Base-by-base conservation (phyloP, 1,140 invertebrate genomes). In the Scaptodrosophila lebanonensis region DNA sequence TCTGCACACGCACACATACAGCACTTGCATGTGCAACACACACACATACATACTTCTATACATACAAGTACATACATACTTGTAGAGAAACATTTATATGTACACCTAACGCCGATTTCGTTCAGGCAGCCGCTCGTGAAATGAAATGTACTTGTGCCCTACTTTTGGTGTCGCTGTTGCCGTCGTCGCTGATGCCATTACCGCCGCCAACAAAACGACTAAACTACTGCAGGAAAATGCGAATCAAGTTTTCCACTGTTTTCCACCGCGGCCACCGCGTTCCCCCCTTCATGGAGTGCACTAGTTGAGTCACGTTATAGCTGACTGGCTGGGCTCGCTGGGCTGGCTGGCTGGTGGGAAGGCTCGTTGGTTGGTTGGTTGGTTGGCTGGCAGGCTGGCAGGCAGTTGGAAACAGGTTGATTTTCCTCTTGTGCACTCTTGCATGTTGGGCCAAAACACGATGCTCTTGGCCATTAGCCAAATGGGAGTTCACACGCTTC, bases 401-500 rank as follows among this genome's bases (percentile, higher is more conserved):
- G 45, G 30, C 22, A 51, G 33, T 29, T 9, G 25, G 63, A 66
- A 79, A 79, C 75, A 82, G 75, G 75, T 82, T 82, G 75, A 82
- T 82, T 82, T 79, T 70, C 75, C 69, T 67, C 47, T 57, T 58
- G 53, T 27, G 15, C 27, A 40, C 9, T 13, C 39, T 60, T 33
- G 9, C 20, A 22, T n/a, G n/a, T n/a, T n/a, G n/a, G n/a, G n/a
- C n/a, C n/a, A n/a, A n/a, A n/a, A n/a, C n/a, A n/a, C n/a, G n/a
- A 15, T 48, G 64, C 53, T 38, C 52, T 70, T 79, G 76, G 75
- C 75, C 76, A 82, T 82, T 82, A 75, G 75, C 75, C 76, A 82
- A 82, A 82, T 82, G 75, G 76, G 53, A 75, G 58, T 82, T 82
- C 76, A 83, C 75, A 82, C 75, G 76, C 76, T 76, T 82, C 75